These are phyloP conservation scores for Rhopalosiphum padi DNA, from an alignment of 1,140 invertebrate genomes.

Conservation along the genomic window DNA sequence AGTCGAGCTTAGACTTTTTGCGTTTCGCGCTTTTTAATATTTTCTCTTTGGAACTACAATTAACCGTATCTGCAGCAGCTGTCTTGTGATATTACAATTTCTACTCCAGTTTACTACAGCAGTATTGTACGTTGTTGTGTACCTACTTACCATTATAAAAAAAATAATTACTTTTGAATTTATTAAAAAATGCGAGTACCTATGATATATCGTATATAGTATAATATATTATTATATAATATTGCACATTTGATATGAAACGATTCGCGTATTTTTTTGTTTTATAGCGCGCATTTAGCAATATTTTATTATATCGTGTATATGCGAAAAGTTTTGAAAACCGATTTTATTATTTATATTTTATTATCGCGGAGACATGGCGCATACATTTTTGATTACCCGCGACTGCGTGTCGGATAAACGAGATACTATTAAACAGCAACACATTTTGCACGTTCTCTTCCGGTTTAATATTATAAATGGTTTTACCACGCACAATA, in stretches of 20 bases:
- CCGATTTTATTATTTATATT: slow-evolving; percentile 18
- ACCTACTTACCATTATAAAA: neutral
- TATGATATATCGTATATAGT: neutral
- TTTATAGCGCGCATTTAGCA: neutral
- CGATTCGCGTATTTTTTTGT: neutral
- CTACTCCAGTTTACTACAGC: no score
- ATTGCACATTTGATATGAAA: neutral
- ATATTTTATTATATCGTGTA: neutral
- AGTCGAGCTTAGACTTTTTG: neutral
- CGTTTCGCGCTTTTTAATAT: neutral
- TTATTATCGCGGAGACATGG: slow-evolving; percentile 5
- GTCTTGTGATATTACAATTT: no score
- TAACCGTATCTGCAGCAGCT: neutral
- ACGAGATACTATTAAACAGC: slow-evolving; percentile 9
- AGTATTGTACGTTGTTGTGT: neutral
- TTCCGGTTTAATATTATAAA: slow-evolving; percentile 18
- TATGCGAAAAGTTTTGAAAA: slow-evolving; percentile 8
- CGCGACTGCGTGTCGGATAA: neutral
- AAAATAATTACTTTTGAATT: neutral
- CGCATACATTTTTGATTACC: slow-evolving; percentile 4
- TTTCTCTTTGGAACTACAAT: neutral
- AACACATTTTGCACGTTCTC: slow-evolving; percentile 14
- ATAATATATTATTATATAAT: neutral
- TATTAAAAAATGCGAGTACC: neutral
- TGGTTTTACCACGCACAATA: slow-evolving; percentile 6